Evolutionary conservation across 2,888 invertebrate genomes (phyloP).

Genomic region (Clistopyga incitator): DNA sequence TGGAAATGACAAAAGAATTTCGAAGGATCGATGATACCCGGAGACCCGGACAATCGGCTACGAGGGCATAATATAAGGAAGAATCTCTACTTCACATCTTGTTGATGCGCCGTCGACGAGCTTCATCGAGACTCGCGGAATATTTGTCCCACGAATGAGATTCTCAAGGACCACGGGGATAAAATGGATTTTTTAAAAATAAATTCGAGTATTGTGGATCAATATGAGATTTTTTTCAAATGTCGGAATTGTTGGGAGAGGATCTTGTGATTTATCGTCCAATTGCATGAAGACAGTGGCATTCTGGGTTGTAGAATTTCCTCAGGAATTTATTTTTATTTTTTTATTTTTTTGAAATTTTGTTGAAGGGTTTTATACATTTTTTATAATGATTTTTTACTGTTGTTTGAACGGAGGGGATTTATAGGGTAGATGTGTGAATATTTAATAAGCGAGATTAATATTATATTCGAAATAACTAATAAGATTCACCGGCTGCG

Average conservation of each 20-base stretch:
- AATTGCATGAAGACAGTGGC: no score
- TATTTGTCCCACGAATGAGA: background rate
- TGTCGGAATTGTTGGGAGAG: no score
- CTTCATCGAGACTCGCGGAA: background rate
- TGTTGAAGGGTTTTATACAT: no score
- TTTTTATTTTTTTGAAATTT: no score
- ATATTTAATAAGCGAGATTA: constrained; percentile 67
- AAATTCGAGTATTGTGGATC: no score
- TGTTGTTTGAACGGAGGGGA: background rate
- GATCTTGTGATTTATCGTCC: no score
- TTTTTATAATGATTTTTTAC: background rate
- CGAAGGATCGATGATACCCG: background rate
- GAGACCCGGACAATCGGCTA: background rate
- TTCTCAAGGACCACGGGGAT: no score
- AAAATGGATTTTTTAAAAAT: background rate
- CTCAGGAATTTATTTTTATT: no score
- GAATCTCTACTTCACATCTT: background rate
- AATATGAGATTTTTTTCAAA: no score
- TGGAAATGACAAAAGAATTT: constrained; percentile 21
- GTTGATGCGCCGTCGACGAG: background rate
- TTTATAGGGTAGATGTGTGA: background rate
- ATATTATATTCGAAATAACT: constrained; percentile 75
- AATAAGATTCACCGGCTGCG: constrained; percentile 69
- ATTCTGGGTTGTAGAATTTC: no score
- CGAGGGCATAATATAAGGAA: background rate